Conservation (phyloP, 1,140 invertebrate genomes). For the Pollicipes pollicipes region DNA sequence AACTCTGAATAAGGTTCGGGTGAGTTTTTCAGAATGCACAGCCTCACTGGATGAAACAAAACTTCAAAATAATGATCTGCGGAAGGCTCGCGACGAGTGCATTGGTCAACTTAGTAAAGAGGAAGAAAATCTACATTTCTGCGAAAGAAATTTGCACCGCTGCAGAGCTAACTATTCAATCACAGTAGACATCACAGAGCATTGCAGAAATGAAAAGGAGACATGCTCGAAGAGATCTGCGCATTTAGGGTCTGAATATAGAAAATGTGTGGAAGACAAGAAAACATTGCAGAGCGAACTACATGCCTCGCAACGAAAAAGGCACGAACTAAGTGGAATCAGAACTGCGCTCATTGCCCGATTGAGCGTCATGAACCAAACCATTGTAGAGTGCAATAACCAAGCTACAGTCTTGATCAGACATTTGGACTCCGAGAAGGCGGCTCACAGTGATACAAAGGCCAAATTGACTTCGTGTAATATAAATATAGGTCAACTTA, state of each 20-base stretch:
- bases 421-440: not conserved
- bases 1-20: not conserved
- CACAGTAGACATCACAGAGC: not conserved
- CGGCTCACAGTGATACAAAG: not conserved
- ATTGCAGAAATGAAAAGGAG: not conserved
- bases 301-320: not conserved
- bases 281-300: not conserved
- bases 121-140: not conserved
- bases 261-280: not conserved
- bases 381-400: not conserved
- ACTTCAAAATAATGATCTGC: not conserved
- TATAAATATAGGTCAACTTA: too few relatives aligned
- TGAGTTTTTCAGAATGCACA: not conserved
- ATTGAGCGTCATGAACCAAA: not conserved
- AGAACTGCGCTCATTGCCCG: not conserved
- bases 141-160: not conserved
- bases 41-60: not conserved
- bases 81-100: not conserved
- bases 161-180: not conserved
- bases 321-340: not conserved
- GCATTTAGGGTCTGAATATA: not conserved
- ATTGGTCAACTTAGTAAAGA: not conserved
- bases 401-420: not conserved
- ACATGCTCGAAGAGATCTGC: not conserved
- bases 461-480: not conserved